Conservation (phyloP, 2,888 invertebrate genomes). For the Labia minor region DNA sequence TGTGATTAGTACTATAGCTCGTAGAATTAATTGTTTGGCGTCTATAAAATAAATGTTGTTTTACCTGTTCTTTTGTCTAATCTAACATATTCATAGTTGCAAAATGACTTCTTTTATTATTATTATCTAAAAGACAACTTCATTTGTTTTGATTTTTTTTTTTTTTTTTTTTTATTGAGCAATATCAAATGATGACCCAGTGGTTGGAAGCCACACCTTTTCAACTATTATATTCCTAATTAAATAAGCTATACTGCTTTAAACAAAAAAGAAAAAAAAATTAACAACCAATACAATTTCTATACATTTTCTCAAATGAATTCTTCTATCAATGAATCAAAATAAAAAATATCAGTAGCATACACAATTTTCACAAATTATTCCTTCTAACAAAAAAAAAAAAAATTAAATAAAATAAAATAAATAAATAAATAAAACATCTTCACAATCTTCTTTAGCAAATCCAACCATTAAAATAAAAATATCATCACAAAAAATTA, state of each 20-base stretch:
- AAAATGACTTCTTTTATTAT: background rate
- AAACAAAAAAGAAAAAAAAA: too few species aligned
- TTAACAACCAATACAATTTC: background rate
- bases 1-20: background rate
- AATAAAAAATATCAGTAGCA: too few species aligned
- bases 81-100: background rate
- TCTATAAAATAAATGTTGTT: background rate
- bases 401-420: too few species aligned
- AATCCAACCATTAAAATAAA: too few species aligned
- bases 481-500: too few species aligned
- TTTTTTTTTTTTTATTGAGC: background rate
- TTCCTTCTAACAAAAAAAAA: too few species aligned
- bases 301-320: constrained; percentile 6
- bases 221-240: background rate
- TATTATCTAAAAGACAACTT: background rate
- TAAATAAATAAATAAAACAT: too few species aligned
- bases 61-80: background rate
- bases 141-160: background rate
- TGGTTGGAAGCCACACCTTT: background rate
- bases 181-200: background rate
- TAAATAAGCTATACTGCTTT: too few species aligned
- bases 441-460: too few species aligned
- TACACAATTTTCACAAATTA: too few species aligned
- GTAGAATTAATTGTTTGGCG: background rate
- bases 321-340: background rate